Conservation (phyloP, 2,797 vertebrate species). For the Semaprochilodus insignis region DNA sequence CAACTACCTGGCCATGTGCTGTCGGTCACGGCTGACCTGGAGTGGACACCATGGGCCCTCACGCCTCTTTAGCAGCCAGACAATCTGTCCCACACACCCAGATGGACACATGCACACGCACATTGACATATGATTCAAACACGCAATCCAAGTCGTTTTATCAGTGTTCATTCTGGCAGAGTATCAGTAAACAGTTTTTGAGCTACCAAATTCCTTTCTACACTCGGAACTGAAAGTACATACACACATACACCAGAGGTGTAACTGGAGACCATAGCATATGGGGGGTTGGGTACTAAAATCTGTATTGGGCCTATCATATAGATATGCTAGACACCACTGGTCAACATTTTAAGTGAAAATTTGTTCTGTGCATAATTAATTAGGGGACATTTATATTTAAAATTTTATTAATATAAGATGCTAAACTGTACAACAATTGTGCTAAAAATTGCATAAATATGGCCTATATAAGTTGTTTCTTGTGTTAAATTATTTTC, state of each 20-base stretch:
- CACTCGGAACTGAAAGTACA: constrained; percentile 7
- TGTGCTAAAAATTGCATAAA: too few species aligned
- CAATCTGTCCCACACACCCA: constrained; percentile 76
- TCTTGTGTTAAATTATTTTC: too few species aligned
- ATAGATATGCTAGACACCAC: too few species aligned
- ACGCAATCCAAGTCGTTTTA: constrained; percentile 43
- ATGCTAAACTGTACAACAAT: too few species aligned
- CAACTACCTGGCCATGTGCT: constrained; percentile 79
- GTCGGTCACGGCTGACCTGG: constrained; percentile 66
- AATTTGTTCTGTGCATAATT: too few species aligned
- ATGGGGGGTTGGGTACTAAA: too few species aligned
- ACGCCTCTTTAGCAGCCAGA: constrained; percentile 81
- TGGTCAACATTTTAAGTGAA: too few species aligned
- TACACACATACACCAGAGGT: neutral
- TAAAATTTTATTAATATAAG: too few species aligned
- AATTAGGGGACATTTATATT: too few species aligned
- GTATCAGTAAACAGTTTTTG: constrained; percentile 26
- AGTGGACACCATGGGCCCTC: constrained; percentile 63
- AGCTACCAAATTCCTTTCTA: constrained; percentile 10
- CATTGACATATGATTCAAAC: constrained; percentile 41
- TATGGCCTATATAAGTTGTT: too few species aligned
- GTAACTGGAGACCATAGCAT: too few species aligned
- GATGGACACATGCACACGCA: constrained; percentile 35
- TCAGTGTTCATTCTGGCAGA: constrained; percentile 35
- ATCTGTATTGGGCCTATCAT: too few species aligned